Conservation (phyloP, 2,113 vertebrate genomes). For the Crotophaga sulcirostris region DNA sequence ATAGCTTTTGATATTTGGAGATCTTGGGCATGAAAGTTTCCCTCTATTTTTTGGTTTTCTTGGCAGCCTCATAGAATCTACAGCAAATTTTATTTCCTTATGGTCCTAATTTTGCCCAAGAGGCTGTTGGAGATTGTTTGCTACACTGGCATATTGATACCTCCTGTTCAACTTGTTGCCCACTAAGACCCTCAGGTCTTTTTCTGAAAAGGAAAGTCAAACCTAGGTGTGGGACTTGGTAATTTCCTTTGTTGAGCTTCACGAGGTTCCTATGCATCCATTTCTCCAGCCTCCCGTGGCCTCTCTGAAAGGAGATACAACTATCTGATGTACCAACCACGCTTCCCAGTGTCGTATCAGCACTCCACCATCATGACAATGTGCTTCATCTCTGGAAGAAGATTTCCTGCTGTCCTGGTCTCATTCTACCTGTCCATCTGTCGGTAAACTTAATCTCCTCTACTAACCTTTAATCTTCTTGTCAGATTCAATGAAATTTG, state of each 20-base stretch:
- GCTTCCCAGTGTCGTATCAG: not conserved
- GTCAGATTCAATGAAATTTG: not conserved
- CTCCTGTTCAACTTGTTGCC: not conserved
- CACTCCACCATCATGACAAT: not conserved
- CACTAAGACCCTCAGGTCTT: not conserved
- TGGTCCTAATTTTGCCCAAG: not conserved
- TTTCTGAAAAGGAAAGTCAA: not conserved
- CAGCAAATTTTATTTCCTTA: not conserved
- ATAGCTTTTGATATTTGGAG: not conserved
- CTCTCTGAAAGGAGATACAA: not conserved
- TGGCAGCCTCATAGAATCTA: not conserved
- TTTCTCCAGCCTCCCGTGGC: not conserved
- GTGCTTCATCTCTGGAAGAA: not conserved
- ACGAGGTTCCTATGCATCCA: not conserved
- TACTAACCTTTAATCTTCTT: not conserved
- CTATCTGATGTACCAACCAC: rapidly evolving
- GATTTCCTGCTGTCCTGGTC: not conserved
- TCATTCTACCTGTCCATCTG: not conserved
- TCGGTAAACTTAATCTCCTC: not conserved
- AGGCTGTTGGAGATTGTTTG: not conserved
- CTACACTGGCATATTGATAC: not conserved
- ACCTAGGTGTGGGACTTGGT: no score
- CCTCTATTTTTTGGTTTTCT: not conserved
- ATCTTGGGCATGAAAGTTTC: not conserved
- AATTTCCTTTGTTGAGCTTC: not conserved